These are phyloP conservation scores for Parasteatoda lunata DNA, from an alignment of 2,888 invertebrate species.

Conservation along the genomic window DNA sequence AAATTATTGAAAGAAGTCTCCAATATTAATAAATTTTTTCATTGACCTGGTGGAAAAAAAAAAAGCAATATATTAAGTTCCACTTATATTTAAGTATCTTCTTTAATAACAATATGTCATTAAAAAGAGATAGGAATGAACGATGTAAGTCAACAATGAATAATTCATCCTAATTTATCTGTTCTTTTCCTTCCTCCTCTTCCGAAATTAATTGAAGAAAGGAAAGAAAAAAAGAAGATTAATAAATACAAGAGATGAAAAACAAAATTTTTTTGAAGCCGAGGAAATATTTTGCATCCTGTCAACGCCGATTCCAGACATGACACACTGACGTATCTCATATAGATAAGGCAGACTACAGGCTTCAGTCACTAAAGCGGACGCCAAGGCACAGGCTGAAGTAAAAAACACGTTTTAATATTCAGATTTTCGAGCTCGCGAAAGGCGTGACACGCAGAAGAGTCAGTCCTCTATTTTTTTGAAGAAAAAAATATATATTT, in stretches of 20 bases:
- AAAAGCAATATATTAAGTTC: no score
- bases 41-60: no score
- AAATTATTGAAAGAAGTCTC: no score
- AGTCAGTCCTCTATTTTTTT: conserved; percentile 26
- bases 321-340: conserved; percentile 50
- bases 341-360: no score
- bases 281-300: conserved; percentile 61
- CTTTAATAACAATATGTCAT: neutral
- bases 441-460: conserved; percentile 54
- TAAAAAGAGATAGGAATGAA: neutral
- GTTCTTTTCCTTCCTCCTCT: neutral
- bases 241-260: neutral
- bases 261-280: neutral
- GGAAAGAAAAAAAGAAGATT: conserved; percentile 15
- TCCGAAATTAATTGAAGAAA: conserved; percentile 64
- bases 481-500: neutral
- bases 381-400: conserved; percentile 10
- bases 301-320: conserved; percentile 65
- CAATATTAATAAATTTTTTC: no score
- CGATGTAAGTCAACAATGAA: conserved; percentile 59
- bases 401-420: conserved; percentile 64
- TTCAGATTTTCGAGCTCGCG: conserved; percentile 59
- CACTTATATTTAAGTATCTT: no score
- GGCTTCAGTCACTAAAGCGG: neutral
- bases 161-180: conserved; percentile 64